Conservation (phyloP, 2,113 vertebrate genomes). For the Antigone vipio region DNA sequence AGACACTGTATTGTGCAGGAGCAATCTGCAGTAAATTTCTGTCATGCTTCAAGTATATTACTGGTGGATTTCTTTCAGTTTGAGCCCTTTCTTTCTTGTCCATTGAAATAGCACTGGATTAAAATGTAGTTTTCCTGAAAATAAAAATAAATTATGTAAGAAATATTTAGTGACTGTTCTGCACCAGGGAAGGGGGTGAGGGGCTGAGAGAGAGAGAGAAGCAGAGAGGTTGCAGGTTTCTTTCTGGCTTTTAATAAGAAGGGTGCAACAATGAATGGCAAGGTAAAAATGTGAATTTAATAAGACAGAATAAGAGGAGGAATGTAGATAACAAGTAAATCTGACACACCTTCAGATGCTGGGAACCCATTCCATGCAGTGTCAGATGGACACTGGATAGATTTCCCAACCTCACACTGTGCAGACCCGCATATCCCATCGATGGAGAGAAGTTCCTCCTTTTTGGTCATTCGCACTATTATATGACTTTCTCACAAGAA, state of each 20-base stretch:
- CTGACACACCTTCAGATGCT: background rate
- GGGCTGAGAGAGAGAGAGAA: background rate
- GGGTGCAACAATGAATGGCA: background rate
- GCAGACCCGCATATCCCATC: background rate
- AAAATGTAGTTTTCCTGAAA: background rate
- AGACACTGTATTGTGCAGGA: background rate
- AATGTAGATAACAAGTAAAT: background rate
- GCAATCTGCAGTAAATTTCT: background rate
- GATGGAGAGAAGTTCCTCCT: background rate
- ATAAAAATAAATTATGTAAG: background rate
- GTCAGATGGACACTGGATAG: background rate
- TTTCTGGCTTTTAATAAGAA: background rate
- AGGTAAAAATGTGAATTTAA: background rate
- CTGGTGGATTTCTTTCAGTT: background rate
- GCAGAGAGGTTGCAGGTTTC: background rate
- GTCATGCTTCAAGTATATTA: background rate
- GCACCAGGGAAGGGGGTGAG: background rate
- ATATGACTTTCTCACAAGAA: background rate
- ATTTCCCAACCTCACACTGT: background rate
- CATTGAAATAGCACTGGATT: background rate
- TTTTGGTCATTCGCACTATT: background rate
- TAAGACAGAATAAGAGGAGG: background rate
- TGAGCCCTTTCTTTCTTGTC: background rate
- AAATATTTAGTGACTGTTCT: background rate
- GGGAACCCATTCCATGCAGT: fast-evolving